Conservation (phyloP, 2,113 vertebrate genomes). For the Oenanthe oenanthe region DNA sequence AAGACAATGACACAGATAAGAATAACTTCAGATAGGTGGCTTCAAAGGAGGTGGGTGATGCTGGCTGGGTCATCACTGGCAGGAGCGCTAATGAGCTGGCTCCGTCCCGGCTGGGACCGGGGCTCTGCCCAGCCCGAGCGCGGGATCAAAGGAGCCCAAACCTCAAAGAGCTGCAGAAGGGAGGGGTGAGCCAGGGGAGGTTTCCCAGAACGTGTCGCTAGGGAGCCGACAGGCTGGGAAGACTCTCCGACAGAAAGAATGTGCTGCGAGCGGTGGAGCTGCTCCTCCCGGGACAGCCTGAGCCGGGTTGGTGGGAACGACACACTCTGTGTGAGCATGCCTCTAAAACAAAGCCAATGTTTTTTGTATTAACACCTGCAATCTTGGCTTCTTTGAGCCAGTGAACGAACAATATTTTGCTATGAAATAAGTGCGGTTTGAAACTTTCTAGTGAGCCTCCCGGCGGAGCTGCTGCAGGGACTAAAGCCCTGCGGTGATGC, state of each 20-base stretch:
- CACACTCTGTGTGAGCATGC: not conserved
- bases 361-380: not conserved
- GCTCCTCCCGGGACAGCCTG: not conserved
- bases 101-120: not conserved
- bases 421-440: not conserved
- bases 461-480: not conserved
- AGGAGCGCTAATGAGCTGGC: slow-evolving; percentile 24
- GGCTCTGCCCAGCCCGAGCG: not conserved
- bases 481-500: not conserved
- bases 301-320: not conserved
- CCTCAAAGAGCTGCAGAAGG: slow-evolving; percentile 4
- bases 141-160: slow-evolving; percentile 36
- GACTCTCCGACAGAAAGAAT: not conserved
- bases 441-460: not conserved
- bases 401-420: not conserved
- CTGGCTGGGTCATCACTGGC: not conserved
- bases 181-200: slow-evolving; percentile 6
- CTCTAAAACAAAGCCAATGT: not conserved
- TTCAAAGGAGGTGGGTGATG: slow-evolving; percentile 30
- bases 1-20: slow-evolving; percentile 39
- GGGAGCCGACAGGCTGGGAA: slow-evolving; percentile 30
- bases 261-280: not conserved
- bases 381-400: not conserved
- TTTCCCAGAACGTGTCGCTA: slow-evolving; percentile 52
- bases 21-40: not conserved